Percentiles rank a stretch among this genome's conserved stretches.
Conservation (phyloP, 1,140 invertebrate species). For the Philotrypesis tridentata region DNA sequence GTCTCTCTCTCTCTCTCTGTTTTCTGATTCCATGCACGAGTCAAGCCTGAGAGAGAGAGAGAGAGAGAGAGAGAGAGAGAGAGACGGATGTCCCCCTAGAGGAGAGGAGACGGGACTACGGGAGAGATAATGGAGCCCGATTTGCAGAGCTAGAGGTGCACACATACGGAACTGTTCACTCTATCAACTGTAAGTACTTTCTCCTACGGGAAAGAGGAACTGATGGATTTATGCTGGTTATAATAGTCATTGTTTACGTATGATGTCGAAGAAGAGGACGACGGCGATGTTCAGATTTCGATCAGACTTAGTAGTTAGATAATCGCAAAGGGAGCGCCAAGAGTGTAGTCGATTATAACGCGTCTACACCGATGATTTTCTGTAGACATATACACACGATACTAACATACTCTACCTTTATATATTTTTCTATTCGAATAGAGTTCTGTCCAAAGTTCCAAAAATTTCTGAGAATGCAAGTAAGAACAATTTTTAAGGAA, state of each 20-base stretch:
- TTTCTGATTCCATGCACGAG: slow-evolving; percentile 48
- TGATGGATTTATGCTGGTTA: background rate
- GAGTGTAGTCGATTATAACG: background rate
- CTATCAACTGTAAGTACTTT: background rate
- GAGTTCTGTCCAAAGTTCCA: too few relatives aligned
- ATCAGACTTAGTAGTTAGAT: background rate
- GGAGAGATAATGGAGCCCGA: background rate
- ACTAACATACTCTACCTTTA: background rate
- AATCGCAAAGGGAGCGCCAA: background rate
- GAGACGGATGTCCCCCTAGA: background rate
- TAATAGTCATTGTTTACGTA: background rate
- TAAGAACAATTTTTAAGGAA: too few relatives aligned
- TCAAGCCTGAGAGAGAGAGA: slow-evolving; percentile 40
- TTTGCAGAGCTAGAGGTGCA: background rate
- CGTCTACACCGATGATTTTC: background rate
- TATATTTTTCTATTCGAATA: background rate
- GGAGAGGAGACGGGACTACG: background rate
- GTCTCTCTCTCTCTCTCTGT: slow-evolving; percentile 1
- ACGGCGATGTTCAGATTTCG: background rate
- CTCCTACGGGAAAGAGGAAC: background rate
- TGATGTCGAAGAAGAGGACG: too few relatives aligned
- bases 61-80: slow-evolving; percentile 33
- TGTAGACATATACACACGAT: background rate
- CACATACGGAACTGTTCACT: background rate
- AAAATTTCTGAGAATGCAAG: too few relatives aligned